Evolutionary conservation across 2,888 invertebrate genomes (phyloP).

Genomic region (Andrena haemorrhoa): DNA sequence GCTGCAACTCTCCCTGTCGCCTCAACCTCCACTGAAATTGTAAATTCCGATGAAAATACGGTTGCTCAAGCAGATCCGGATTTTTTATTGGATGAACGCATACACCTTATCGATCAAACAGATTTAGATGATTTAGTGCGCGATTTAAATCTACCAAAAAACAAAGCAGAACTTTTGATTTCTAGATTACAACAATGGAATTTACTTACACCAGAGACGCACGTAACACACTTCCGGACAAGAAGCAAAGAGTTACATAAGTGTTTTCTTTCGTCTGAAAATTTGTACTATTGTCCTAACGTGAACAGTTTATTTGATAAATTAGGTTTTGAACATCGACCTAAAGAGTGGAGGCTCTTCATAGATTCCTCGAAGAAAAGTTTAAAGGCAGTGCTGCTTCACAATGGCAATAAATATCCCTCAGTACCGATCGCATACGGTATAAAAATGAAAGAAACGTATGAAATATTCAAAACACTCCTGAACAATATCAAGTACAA

Average conservation of each 20-base stretch:
- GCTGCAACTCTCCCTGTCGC: not conserved
- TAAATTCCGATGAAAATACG: not conserved
- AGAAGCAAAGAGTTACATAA: not conserved
- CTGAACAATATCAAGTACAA: not conserved
- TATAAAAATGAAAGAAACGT: not conserved
- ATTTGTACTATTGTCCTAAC: constrained; percentile 4
- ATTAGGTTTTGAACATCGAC: not conserved
- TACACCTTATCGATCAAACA: not conserved
- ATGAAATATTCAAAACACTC: constrained; percentile 4
- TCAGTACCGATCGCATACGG: not conserved
- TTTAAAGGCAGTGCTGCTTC: not conserved
- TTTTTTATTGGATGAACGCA: not conserved
- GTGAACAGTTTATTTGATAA: not conserved
- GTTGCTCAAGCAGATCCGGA: not conserved
- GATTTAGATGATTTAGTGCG: not conserved
- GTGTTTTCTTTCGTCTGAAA: not conserved
- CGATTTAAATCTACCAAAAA: not conserved
- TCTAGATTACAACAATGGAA: constrained; percentile 1
- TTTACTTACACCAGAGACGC: not conserved
- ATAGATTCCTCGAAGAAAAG: not conserved
- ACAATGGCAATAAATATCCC: not conserved
- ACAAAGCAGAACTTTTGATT: not conserved
- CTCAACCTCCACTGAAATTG: not conserved
- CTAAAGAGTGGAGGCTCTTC: constrained; percentile 2
- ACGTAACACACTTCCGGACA: not conserved